A percentile compares a stretch with the other conserved stretches of the same genome.
Conservation (phyloP, 2,113 vertebrate genomes). For the Nesogale talazaci region DNA sequence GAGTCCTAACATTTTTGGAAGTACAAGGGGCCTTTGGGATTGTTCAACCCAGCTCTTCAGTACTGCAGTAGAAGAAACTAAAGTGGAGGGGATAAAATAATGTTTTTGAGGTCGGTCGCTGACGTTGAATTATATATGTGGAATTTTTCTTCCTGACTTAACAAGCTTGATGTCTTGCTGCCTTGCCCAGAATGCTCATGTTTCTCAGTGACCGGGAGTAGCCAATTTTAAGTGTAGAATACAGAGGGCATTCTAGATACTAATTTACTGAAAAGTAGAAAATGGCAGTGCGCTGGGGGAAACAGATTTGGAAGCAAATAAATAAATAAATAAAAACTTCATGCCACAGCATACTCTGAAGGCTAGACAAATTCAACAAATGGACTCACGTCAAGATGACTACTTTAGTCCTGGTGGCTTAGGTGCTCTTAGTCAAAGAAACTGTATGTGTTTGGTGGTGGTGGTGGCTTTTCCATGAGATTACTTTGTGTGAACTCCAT, state of each 20-base stretch:
- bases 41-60: not conserved
- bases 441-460: too few relatives aligned
- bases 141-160: slow-evolving; percentile 40
- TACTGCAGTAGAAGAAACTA: not conserved
- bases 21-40: not conserved
- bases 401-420: not conserved
- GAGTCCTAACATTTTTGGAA: slow-evolving; percentile 17
- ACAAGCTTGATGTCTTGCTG: not conserved
- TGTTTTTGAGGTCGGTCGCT: not conserved
- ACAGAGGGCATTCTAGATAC: not conserved
- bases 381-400: not conserved
- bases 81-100: not conserved
- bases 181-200: not conserved
- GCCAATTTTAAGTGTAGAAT: not conserved
- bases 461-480: not conserved
- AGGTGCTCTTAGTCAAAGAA: not conserved
- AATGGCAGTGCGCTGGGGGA: not conserved
- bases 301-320: not conserved
- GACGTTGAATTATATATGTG: not conserved
- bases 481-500: not conserved
- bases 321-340: not conserved
- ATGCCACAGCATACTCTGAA: too few relatives aligned
- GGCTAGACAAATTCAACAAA: not conserved
- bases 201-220: not conserved
- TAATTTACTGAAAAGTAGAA: not conserved